Base-by-base conservation (phyloP, 2,888 invertebrate genomes). In the Pyrrhia umbra region DNA sequence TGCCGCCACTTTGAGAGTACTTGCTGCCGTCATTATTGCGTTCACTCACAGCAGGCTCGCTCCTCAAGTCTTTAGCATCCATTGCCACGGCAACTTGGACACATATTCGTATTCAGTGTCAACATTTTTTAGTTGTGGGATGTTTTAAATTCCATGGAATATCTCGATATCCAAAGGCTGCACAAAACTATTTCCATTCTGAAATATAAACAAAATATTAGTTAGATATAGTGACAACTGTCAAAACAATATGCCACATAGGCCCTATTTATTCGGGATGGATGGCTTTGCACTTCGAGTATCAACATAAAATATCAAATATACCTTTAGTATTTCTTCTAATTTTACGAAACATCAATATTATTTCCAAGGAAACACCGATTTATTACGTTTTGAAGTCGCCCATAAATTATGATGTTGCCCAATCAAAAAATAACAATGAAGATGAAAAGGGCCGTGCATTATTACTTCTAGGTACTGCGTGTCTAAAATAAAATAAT, bases 341-440 rank as follows among this genome's bases (percentile, higher is more conserved):
- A 81, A 73, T 83, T 78, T 69, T 76, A 67, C 62, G 83, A 87
- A 89, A 91, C 85, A 94, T 94, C 94, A 89, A 94, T 94, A 93
- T 70, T 90, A 94, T 94, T 92, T 93, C 94, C 94, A 91, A 90
- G 94, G 94, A 92, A 92, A 94, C 93, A 93, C 90, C 92, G 93
- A 93, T 93, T 90, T 92, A 94, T 87, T 92, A 91, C 92, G 90
- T 89, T 87, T 85, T 86, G 77, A 84, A 82, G 86, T 92, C 89
- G 85, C 86, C 90, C 88, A 90, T 89, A 75, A 80, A 74, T 76
- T 63, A 55, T 64, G 72, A 82, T 86, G 88, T 91, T 90, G 80
- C 87, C 83, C 66, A 68, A 56, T 40, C 27, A 62, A 75, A 75
- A 73, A 72, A 64, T 51, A 45, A 51, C 16, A 56, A 16, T 18